phyloP scores from a whole-genome alignment of 1,140 invertebrate genomes.

The Pseudomyrmex sp. region DNA sequence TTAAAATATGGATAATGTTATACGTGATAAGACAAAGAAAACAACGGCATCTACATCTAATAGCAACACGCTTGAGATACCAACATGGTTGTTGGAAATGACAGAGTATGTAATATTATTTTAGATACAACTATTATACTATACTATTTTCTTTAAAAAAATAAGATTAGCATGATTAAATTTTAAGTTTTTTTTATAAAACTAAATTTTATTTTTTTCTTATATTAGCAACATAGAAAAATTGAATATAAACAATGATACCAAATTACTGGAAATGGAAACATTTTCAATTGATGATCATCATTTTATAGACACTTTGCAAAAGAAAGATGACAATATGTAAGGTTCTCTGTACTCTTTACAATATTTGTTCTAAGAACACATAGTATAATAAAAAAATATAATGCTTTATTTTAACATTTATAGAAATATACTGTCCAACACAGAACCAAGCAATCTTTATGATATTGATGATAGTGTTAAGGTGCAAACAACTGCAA shows the following conservation, averaged over 20 bases:
- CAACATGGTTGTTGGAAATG: slow-evolving; percentile 76
- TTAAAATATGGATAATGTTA: slow-evolving; percentile 50
- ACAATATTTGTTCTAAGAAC: too few relatives aligned
- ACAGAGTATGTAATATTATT: slow-evolving; percentile 68
- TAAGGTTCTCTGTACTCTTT: slow-evolving; percentile 24
- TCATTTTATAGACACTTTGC: not conserved
- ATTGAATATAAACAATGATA: slow-evolving; percentile 57
- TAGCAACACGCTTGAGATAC: slow-evolving; percentile 56
- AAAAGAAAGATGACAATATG: slow-evolving; percentile 25
- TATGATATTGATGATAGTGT: slow-evolving; percentile 56
- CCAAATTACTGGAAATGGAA: slow-evolving; percentile 45
- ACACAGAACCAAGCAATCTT: slow-evolving; percentile 26
- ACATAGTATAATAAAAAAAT: not conserved
- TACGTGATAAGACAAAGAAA: not conserved
- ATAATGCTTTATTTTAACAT: not conserved
- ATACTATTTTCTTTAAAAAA: not conserved
- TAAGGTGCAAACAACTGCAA: slow-evolving; percentile 55
- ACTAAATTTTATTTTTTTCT: slow-evolving; percentile 21
- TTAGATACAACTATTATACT: slow-evolving; percentile 6
- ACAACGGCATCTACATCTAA: slow-evolving; percentile 25
- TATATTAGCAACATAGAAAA: slow-evolving; percentile 61
- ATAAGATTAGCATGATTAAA: not conserved
- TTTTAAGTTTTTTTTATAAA: not conserved
- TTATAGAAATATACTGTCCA: slow-evolving; percentile 33
- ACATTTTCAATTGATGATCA: slow-evolving; percentile 24